Evolutionary conservation across 1,140 invertebrate species (phyloP), one percentile per base, ranked within the genome.

Genomic region (Gonioctena quinquepunctata): DNA sequence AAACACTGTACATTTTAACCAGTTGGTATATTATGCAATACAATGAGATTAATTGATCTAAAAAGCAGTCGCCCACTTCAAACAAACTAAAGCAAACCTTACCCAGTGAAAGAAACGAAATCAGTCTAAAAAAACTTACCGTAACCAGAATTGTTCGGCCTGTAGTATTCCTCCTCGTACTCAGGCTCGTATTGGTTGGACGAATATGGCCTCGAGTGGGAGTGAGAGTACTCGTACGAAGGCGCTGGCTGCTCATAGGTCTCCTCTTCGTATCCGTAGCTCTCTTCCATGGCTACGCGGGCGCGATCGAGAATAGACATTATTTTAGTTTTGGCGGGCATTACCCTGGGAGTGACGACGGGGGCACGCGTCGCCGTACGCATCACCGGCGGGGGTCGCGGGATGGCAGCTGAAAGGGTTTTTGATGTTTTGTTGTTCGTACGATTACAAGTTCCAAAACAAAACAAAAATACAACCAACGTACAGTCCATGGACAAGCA

Each of bases 251-350:
- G 70, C 59, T 76, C 79, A 8, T 68, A 69, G 5, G 66, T 52
- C 22, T 68, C 65, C 16, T 81, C 81, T 42, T 80, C 80, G 48
- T 76, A 91, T 86, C 87, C 88, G 70, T 92, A 91, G 65, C 87
- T 89, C 76, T 91, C 89, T 80, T 94, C 92, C 90, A 94, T 93
- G 11, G 92, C 92, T 25, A 89, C 87, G 64, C 92, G 85, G 0
- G 93, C 93, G 63, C 92, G 87, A 83, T 94, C 93, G 69, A 94
- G 84, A 73, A 94, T 94, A 49, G 91, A 93, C 82, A 93, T 88
- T 1, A 94, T 92, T 83, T 94, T 94, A 56, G 89, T 89, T 83
- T 93, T 93, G n/a, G 88, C 86, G 18, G 89, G 87, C 69, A 89
- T 85, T 1, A 88, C 84, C 73, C 84, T 80, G 28, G 85, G 79